phyloP scores from a whole-genome alignment of 1,140 invertebrate genomes.

The Harlomillsia oculata region DNA sequence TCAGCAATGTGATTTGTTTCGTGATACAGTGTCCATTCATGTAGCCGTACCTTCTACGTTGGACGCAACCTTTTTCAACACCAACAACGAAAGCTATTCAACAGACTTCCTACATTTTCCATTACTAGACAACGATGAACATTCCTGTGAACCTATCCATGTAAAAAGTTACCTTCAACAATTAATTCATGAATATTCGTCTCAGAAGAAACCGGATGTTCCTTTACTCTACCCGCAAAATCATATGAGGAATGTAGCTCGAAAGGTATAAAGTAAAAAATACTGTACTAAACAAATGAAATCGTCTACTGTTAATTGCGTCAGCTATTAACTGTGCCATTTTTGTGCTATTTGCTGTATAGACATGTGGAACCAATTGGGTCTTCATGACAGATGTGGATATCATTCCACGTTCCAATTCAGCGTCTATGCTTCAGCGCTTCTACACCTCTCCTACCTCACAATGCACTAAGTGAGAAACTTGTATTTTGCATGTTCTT shows the following conservation, averaged over 20 bases:
- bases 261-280: constrained; percentile 49
- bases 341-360: not conserved
- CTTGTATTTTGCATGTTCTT: no score
- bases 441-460: constrained; percentile 43
- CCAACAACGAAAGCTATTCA: no score
- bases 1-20: constrained; percentile 24
- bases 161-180: not conserved
- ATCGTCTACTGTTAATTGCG: not conserved
- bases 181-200: not conserved
- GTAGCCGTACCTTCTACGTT: constrained; percentile 16
- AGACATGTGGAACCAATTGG: constrained; percentile 43
- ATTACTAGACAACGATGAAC: no score
- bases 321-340: not conserved
- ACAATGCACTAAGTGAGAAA: constrained; percentile 17
- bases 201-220: not conserved
- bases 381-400: constrained; percentile 78
- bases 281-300: not conserved
- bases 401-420: constrained; percentile 62
- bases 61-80: no score
- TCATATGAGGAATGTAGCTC: constrained; percentile 68
- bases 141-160: no score
- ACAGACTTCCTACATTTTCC: no score
- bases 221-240: constrained; percentile 65
- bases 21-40: constrained; percentile 32
- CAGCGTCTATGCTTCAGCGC: constrained; percentile 54